Evolutionary conservation across 1,140 invertebrate genomes (phyloP).

Genomic region (Sitobion miscanthi): DNA sequence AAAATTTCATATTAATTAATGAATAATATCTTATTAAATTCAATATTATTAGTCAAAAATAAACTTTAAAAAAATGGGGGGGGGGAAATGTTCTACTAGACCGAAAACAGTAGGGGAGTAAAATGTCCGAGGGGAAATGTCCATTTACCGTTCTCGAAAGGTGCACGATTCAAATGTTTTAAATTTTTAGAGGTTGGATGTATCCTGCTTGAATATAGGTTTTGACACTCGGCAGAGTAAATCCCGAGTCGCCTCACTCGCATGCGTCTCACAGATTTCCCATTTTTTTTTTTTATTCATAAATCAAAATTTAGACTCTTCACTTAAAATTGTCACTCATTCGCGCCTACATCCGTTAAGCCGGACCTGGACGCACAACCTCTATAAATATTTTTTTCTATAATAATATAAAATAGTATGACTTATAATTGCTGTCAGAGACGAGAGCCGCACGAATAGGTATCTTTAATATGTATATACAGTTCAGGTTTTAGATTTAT

Average conservation of each 20-base stretch:
- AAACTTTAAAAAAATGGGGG: too few relatives aligned
- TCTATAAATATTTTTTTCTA: neutral
- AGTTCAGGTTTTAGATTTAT: neutral
- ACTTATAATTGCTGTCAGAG: neutral
- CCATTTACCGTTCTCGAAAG: too few relatives aligned
- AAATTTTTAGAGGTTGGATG: neutral
- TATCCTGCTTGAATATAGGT: neutral
- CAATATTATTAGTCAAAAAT: too few relatives aligned
- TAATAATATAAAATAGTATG: neutral
- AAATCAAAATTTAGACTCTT: neutral
- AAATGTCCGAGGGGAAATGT: too few relatives aligned
- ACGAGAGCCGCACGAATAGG: neutral
- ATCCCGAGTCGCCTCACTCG: neutral
- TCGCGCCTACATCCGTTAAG: neutral
- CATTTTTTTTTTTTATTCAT: neutral
- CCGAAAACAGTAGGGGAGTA: too few relatives aligned
- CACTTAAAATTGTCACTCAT: neutral
- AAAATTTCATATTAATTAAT: too few relatives aligned
- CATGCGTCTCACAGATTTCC: neutral
- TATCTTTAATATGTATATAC: neutral
- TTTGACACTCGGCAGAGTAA: neutral
- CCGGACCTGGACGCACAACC: neutral
- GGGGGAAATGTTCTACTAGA: too few relatives aligned
- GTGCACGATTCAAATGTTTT: neutral
- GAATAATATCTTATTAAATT: too few relatives aligned